phyloP scores from a whole-genome alignment of 2,113 vertebrate species.

The Tetrao urogallus region DNA sequence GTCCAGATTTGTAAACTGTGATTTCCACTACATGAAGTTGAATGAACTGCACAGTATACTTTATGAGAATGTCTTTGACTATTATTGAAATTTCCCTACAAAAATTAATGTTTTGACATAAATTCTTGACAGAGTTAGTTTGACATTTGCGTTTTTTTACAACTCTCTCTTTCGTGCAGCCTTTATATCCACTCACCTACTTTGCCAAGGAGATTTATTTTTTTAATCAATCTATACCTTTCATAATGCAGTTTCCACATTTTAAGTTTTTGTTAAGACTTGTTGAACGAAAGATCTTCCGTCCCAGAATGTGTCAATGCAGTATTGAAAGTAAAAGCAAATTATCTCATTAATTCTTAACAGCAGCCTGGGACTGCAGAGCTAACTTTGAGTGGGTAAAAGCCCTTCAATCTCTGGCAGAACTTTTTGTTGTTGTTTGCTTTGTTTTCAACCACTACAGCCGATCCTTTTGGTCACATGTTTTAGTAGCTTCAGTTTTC shows the following conservation, averaged over 20 bases:
- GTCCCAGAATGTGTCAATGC: neutral
- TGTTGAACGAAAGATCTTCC: neutral
- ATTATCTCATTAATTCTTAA: neutral
- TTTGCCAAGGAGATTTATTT: neutral
- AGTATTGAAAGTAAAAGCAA: neutral
- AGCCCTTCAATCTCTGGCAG: neutral
- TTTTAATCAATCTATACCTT: neutral
- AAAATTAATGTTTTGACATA: neutral
- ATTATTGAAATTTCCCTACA: neutral
- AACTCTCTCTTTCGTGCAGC: neutral
- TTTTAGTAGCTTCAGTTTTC: neutral
- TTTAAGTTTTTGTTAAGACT: neutral
- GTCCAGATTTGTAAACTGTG: neutral
- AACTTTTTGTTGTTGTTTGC: neutral
- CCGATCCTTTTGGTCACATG: neutral
- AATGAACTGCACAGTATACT: neutral
- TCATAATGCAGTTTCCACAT: neutral
- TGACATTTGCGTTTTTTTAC: neutral
- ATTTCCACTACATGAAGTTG: neutral
- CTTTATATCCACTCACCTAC: neutral
- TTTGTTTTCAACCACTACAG: neutral
- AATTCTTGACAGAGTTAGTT: neutral
- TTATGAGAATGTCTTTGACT: neutral
- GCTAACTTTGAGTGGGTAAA: neutral
- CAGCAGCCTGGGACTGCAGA: neutral